Base-by-base conservation (phyloP, 2,113 vertebrate species). In the Nycticryphes semicollaris region DNA sequence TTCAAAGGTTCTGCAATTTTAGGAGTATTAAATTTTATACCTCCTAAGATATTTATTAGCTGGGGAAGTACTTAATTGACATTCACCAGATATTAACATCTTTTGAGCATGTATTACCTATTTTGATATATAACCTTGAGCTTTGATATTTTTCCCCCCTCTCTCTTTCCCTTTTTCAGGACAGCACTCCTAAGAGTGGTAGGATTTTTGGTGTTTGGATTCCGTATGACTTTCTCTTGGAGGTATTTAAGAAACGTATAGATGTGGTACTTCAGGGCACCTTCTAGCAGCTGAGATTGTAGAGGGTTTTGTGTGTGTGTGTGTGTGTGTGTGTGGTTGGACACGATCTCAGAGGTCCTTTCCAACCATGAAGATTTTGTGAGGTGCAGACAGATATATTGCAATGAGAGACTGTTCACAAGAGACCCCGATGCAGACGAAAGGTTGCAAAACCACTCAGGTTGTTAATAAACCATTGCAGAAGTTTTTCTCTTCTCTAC, bases 21-120 rank as follows among this genome's bases (percentile, higher is more conserved):
- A 88, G 59, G 19, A 67, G 81, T 86, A 83, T 94, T 97, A 90
- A 86, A 96, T 96, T 94, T 94, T 91, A 94, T 59, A 76, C 59
- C 69, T 95, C 41, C 67, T 66, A 76, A 87, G 91, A 92, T 95
- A 91, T 94, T 97, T 96, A 96, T 98, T 97, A 95, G 91, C 84
- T 39, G 51, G 70, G 64, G 91, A 94, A 95, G 91, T 62, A 89
- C 48, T 90, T 97, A 97, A 97, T 88, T 94, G 95, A 94, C 51
- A 79, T 84, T 87, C 92, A 93, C 43, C 75, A 91, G 59, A 91
- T 93, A 95, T 67, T 93, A 95, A 88, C 88, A 72, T 95, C 86
- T 90, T 94, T 69, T 57, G 54, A 95, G 81, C 57, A 63, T 11
- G 43, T 45, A 30, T 48, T 70, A 45, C 53, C 64, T 35, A 57